A percentile compares a stretch with the other conserved stretches of the same genome.
phyloP scores from a whole-genome alignment of 2,888 invertebrate species.

The Trisateles emortualis region DNA sequence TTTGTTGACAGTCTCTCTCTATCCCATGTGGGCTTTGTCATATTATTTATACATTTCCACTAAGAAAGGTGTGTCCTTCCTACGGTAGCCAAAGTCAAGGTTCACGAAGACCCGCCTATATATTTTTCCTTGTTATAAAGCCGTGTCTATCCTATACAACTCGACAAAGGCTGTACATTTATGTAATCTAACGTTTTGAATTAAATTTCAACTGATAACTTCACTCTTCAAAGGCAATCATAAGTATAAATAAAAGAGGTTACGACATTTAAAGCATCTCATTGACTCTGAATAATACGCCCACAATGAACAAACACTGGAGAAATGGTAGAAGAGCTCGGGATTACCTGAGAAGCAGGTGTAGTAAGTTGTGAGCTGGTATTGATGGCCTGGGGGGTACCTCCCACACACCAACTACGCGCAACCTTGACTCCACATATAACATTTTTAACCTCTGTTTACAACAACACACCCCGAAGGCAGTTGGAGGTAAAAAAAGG shows the following conservation, averaged over 20 bases:
- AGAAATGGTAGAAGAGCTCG: background rate
- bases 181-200: no score
- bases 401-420: background rate
- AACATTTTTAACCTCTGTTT: constrained; percentile 6
- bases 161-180: no score
- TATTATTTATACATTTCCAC: background rate
- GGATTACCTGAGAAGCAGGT: background rate
- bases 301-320: background rate
- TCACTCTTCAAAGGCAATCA: background rate
- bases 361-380: background rate
- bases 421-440: constrained; percentile 14
- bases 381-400: background rate
- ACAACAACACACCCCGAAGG: constrained; percentile 1
- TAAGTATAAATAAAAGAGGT: background rate
- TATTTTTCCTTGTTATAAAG: no score
- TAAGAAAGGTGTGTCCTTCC: background rate
- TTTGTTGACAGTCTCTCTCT: background rate
- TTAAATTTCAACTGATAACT: no score
- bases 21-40: no score
- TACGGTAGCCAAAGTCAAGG: background rate
- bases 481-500: no score
- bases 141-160: no score
- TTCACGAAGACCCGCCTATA: no score
- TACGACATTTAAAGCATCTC: background rate
- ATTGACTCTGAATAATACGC: background rate